phyloP scores from a whole-genome alignment of 1,140 invertebrate species.

The Orius laevigatus region DNA sequence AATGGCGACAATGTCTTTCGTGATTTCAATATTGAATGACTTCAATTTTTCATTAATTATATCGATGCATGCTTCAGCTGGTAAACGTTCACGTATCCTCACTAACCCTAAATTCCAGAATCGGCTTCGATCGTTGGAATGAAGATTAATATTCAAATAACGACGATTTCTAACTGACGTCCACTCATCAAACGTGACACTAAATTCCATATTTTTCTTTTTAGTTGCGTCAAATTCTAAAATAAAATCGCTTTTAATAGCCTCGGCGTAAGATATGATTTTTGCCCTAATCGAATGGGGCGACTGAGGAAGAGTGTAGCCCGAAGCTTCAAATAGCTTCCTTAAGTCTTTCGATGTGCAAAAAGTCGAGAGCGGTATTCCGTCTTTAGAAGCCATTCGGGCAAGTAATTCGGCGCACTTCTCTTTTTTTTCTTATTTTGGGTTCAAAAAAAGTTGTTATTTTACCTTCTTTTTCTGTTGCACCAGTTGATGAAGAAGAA shows the following conservation, averaged over 20 bases:
- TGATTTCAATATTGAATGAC: neutral
- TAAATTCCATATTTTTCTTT: neutral
- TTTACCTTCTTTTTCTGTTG: no score
- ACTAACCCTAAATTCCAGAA: neutral
- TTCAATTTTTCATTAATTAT: neutral
- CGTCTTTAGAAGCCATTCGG: conserved; percentile 7
- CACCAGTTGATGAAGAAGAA: no score
- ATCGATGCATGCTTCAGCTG: neutral
- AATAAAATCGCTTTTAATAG: no score
- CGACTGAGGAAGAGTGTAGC: neutral
- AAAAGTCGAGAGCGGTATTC: conserved; percentile 2
- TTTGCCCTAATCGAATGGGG: neutral
- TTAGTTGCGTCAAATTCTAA: neutral
- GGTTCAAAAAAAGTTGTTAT: no score
- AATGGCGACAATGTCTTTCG: neutral
- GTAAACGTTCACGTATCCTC: neutral
- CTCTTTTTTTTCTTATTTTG: neutral
- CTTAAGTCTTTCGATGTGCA: conserved; percentile 7
- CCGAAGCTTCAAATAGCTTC: conserved; percentile 3
- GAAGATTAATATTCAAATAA: no score
- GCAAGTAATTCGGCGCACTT: neutral
- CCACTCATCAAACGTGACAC: neutral
- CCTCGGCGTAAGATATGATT: no score
- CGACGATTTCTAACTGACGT: neutral
- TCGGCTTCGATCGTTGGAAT: neutral